Evolutionary conservation across 2,888 invertebrate species (phyloP).

Genomic region (Phaonia tiefii): DNA sequence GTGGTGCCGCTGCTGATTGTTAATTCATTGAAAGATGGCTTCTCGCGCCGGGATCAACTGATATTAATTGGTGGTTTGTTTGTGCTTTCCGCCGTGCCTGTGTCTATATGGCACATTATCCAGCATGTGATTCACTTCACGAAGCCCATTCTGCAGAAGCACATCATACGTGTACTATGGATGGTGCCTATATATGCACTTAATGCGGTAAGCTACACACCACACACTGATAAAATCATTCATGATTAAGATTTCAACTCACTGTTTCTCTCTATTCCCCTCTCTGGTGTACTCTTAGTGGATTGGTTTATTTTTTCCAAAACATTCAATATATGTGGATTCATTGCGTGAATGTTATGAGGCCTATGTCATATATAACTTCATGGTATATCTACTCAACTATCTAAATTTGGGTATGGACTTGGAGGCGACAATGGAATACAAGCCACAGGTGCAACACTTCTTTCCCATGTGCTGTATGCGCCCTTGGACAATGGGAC

Average conservation of each 20-base stretch:
- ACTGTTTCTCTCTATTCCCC: neutral
- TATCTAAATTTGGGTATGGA: conserved; percentile 94
- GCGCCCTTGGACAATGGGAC: conserved; percentile 96
- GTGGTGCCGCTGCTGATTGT: conserved; percentile 91
- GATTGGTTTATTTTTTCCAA: conserved; percentile 90
- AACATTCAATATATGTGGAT: conserved; percentile 95
- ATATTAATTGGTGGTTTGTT: conserved; percentile 94
- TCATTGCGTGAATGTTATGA: conserved; percentile 97
- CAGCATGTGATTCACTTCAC: conserved; percentile 97
- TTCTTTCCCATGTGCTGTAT: conserved; percentile 95
- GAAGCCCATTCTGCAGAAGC: conserved; percentile 94
- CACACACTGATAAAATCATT: conserved; percentile 42
- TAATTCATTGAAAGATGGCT: conserved; percentile 90
- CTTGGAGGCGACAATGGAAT: conserved; percentile 89
- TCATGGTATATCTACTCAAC: conserved; percentile 96
- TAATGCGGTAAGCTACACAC: conserved; percentile 88
- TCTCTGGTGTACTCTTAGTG: conserved; percentile 72
- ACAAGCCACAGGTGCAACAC: conserved; percentile 91
- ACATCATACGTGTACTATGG: conserved; percentile 97
- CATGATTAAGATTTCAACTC: conserved; percentile 31
- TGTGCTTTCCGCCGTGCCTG: conserved; percentile 93
- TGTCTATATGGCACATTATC: conserved; percentile 96
- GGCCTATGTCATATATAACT: conserved; percentile 98
- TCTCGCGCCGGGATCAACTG: conserved; percentile 89
- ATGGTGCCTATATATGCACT: conserved; percentile 98